Base-by-base conservation (phyloP, 2,888 invertebrate genomes). In the Anthrax anthrax region DNA sequence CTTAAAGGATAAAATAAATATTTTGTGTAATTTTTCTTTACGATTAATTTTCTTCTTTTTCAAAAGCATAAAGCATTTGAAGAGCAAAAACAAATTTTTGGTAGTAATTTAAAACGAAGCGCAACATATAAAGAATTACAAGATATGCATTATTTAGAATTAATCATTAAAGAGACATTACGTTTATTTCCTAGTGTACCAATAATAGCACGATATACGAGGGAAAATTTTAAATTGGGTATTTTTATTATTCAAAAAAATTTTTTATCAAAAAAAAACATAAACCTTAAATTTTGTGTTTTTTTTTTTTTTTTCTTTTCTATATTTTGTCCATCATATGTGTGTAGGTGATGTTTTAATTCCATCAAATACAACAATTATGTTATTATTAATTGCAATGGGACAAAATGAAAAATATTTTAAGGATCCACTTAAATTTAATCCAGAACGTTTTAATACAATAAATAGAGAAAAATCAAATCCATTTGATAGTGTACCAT, bases 401-500 rank as follows among this genome's bases (percentile, higher is more conserved):
- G 64, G 63, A 23, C 59, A 64, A 10, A 59, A 64, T 49, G 58
- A 62, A 1, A 56, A 58, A 2, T 48, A 44, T 5, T 67, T 64
- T 17, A 55, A 58, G 29, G 60, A 66, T 39, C 67, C 67, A 0
- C 57, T 58, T 36, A 57, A 55, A 2, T 62, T 63, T 42, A 44
- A 58, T n/a, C 78, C 78, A 0, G 75, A 76, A 47, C 68, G 78
- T 19, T 77, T 75, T 51, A 66, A 70, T 37, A 47, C 55, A 2
- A 57, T 64, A 45, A 59, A 64, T n/a, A 60, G 55, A 5, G 50
- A 47, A 4, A 59, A 60, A 23, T 62, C 60, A 2, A 71, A 69
- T 44, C 70, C 73, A 0, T 77, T 73, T 54, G 69, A 69, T 18
- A 78, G 72, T 63, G 56, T 80, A 2, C 73, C 77, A 1, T 80